Evolutionary conservation across 2,797 vertebrate genomes (phyloP).

Genomic region (Lepus townsendii): DNA sequence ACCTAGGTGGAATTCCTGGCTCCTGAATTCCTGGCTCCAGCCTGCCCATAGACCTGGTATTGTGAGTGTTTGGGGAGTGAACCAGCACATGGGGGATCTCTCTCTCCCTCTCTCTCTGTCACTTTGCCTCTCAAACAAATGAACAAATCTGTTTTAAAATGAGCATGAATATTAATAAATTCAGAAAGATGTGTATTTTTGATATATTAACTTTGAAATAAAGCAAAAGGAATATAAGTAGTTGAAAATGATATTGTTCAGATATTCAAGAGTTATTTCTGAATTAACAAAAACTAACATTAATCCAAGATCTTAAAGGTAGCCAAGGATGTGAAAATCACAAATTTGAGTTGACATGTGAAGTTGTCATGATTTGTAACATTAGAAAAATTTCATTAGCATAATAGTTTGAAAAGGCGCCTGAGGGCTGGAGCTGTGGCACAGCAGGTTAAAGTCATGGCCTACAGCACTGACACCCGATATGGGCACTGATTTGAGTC

Average conservation of each 20-base stretch:
- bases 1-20: too few species aligned
- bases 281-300: neutral
- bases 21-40: too few species aligned
- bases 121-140: too few species aligned
- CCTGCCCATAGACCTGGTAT: too few species aligned
- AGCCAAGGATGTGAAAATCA: neutral
- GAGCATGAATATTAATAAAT: neutral
- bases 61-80: too few species aligned
- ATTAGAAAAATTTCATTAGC: slow-evolving; percentile 37
- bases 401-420: neutral
- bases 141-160: too few species aligned
- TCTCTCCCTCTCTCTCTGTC: too few species aligned
- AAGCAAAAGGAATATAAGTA: neutral
- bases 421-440: too few species aligned
- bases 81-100: too few species aligned
- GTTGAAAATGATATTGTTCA: slow-evolving; percentile 9
- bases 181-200: neutral
- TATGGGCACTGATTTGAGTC: too few species aligned
- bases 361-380: neutral
- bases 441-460: too few species aligned
- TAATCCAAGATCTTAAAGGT: neutral
- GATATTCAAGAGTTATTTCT: neutral
- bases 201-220: slow-evolving; percentile 1
- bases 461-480: too few species aligned
- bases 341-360: neutral